Conservation (phyloP, 2,113 vertebrate species). For the Muscicapa adusta region DNA sequence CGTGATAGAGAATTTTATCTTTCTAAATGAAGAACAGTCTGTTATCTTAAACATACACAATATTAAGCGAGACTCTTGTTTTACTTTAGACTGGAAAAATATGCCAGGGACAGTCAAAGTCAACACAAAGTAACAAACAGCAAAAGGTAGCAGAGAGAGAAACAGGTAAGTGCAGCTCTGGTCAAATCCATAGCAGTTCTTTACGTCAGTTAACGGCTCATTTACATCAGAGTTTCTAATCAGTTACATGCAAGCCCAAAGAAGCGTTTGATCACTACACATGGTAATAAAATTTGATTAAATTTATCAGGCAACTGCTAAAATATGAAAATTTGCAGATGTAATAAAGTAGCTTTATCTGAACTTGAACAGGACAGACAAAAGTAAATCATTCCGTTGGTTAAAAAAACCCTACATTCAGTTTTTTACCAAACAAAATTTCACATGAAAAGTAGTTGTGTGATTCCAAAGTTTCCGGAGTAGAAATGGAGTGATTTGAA, state of each 20-base stretch:
- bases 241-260: constrained; percentile 86
- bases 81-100: constrained; percentile 76
- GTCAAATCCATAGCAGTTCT: constrained; percentile 81
- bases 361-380: constrained; percentile 79
- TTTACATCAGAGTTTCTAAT: constrained; percentile 84
- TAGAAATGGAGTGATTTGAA: constrained; percentile 83
- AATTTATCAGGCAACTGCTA: constrained; percentile 85
- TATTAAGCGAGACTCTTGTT: constrained; percentile 71
- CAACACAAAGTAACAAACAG: constrained; percentile 78
- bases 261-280: constrained; percentile 86
- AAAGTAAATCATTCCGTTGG: constrained; percentile 77
- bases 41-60: constrained; percentile 73
- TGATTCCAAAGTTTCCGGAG: constrained; percentile 76
- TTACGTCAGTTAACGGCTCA: constrained; percentile 80
- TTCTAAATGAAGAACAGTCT: constrained; percentile 68
- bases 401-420: constrained; percentile 82
- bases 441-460: constrained; percentile 76
- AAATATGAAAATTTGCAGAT: constrained; percentile 82
- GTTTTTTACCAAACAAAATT: constrained; percentile 82
- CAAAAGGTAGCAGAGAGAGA: constrained; percentile 68
- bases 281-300: constrained; percentile 81
- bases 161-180: constrained; percentile 86
- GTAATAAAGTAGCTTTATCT: constrained; percentile 79
- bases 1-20: constrained; percentile 58
- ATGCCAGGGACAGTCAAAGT: constrained; percentile 75